Evolutionary conservation across 2,888 invertebrate genomes (phyloP), one percentile per base, ranked within the genome.

Genomic region (Xestobium rufovillosum): DNA sequence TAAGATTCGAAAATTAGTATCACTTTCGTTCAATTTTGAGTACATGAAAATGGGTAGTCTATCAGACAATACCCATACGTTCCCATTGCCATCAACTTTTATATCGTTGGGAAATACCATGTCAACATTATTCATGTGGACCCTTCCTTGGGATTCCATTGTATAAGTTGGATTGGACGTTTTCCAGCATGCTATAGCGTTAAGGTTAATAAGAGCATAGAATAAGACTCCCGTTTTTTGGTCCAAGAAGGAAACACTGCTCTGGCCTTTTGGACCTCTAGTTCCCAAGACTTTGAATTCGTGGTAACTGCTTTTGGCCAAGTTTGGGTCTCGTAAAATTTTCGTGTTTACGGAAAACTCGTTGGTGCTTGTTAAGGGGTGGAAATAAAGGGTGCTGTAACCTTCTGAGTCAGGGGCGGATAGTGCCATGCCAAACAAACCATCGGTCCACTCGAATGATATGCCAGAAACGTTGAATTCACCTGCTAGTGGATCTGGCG

Each of bases 61-160:
- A 57, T 85, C 81, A 0, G 83, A 82, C 1, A 85, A 57, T 2
- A 84, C 78, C 84, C 84, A 85, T 1, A 85, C 57, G 26, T 75
- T 80, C 9, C 78, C 73, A 4, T 80, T 71, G 14, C 71, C 71
- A 45, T 85, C 84, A 1, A 85, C 81, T 62, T 84, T 85, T 2
- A 86, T 71, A 47, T 85, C 85, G 32, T 81, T 83, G 2, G 85
- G 83, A 51, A 83, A 85, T 1, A 84, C 69, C 78, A 85, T 78
- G 1, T 79, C 78, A 1, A 68, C 70, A 39, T 81, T 73, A 52
- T 76, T 80, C 76, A 77, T 78, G 43, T 75, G 83, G 32, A 85
- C 75, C 25, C 81, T 68, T 3, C 80, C 83, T 56, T 84, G 83
- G 4, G 80, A 78, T 44, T 77, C 75, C 64, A 78, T 76, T 3